These are phyloP conservation scores for Eurystomus gularis DNA, from an alignment of 2,113 vertebrate species.

Conservation along the genomic window DNA sequence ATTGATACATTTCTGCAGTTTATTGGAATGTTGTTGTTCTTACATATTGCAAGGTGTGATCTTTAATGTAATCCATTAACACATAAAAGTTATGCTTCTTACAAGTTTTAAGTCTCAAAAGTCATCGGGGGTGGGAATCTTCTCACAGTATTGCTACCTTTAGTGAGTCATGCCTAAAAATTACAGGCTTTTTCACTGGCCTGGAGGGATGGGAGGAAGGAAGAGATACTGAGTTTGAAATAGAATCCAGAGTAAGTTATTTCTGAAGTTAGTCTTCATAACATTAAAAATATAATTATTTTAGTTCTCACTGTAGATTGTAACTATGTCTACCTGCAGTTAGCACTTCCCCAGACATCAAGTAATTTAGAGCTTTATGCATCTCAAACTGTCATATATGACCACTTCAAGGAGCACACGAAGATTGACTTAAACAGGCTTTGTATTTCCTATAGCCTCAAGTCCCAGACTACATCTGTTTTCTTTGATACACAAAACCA, in stretches of 20 bases:
- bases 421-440: slow-evolving; percentile 82
- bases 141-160: not conserved
- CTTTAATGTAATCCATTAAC: not conserved
- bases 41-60: not conserved
- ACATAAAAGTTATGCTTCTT: not conserved
- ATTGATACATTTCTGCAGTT: not conserved
- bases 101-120: not conserved
- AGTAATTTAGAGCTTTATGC: slow-evolving; percentile 32
- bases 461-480: slow-evolving; percentile 96
- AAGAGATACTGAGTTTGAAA: not conserved
- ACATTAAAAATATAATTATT: not conserved
- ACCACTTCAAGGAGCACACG: slow-evolving; percentile 61
- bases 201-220: not conserved
- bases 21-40: not conserved
- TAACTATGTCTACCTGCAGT: slow-evolving; percentile 1
- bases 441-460: slow-evolving; percentile 85
- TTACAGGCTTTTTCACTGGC: not conserved
- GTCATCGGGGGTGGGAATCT: not conserved
- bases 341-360: not conserved
- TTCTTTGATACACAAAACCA: slow-evolving; percentile 92
- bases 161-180: not conserved
- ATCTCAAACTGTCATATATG: slow-evolving; percentile 51
- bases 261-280: not conserved
- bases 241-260: not conserved
- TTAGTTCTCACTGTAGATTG: not conserved